Evolutionary conservation across 2,113 vertebrate genomes (phyloP).

Genomic region (Callipepla californica): DNA sequence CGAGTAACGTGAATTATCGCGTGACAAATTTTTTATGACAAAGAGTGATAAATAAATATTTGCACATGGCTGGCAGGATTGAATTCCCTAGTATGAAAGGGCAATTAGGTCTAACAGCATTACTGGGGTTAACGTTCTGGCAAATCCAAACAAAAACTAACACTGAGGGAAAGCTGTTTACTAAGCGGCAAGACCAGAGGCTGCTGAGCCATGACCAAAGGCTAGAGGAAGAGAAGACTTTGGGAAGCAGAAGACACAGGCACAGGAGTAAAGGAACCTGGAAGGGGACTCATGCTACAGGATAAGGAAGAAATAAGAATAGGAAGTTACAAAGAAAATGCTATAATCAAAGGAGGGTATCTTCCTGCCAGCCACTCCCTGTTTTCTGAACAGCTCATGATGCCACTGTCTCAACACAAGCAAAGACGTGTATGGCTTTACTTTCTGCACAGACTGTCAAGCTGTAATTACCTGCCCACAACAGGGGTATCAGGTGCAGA

Average conservation of each 20-base stretch:
- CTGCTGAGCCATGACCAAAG: background rate
- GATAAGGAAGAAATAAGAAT: background rate
- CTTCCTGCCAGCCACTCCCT: background rate
- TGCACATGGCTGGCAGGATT: background rate
- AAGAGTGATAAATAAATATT: background rate
- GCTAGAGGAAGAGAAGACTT: background rate
- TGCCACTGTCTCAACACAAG: background rate
- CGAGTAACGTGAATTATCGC: background rate
- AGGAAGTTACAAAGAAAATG: background rate
- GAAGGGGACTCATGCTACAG: too few relatives aligned
- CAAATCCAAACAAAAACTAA: background rate
- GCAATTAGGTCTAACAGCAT: background rate
- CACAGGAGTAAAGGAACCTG: background rate
- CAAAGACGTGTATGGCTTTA: background rate
- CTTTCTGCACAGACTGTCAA: background rate
- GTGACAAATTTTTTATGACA: background rate
- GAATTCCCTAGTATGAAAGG: background rate
- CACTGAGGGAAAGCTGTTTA: background rate
- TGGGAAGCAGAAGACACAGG: background rate
- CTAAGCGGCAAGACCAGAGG: background rate
- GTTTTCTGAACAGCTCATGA: background rate
- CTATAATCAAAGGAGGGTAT: background rate
- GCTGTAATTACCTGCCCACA: background rate
- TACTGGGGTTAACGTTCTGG: background rate
- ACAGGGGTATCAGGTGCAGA: background rate